phyloP scores from a whole-genome alignment of 2,888 invertebrate genomes.

The Oscheius onirici region DNA sequence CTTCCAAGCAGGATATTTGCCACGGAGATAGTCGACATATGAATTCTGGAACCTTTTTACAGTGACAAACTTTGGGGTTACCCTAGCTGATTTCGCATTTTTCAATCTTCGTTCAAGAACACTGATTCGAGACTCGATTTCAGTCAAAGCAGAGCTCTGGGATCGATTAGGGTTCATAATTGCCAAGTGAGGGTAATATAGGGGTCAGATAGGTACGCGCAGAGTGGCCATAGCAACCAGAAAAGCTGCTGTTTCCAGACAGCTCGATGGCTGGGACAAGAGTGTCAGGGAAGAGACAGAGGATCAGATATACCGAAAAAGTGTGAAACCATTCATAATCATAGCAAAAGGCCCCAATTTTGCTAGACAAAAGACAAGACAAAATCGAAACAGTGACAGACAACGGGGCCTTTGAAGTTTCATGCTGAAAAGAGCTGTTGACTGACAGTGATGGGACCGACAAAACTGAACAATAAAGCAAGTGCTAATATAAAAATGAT shows the following conservation, averaged over 20 bases:
- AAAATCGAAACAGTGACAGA: too few species aligned
- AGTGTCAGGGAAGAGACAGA: too few species aligned
- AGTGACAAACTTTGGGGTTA: conserved; percentile 13
- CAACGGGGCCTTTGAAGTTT: too few species aligned
- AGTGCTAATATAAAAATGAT: too few species aligned
- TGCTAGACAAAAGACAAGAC: too few species aligned
- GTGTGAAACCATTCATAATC: too few species aligned
- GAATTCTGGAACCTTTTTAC: conserved; percentile 36
- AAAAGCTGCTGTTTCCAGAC: neutral
- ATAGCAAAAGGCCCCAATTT: too few species aligned
- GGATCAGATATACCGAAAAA: too few species aligned
- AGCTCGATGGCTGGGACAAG: too few species aligned
- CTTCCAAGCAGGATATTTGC: conserved; percentile 55
- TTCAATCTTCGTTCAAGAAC: conserved; percentile 45
- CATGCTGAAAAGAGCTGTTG: too few species aligned
- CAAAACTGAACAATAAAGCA: too few species aligned
- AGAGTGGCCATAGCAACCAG: conserved; percentile 22
- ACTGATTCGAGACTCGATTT: conserved; percentile 43
- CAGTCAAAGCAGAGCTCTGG: conserved; percentile 39
- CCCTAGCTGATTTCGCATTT: conserved; percentile 50
- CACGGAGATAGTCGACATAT: conserved; percentile 47
- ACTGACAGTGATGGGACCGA: too few species aligned
- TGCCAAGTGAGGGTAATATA: neutral
- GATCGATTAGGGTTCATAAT: conserved; percentile 19
- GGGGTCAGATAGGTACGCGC: neutral